Base-by-base conservation (phyloP, 2,888 invertebrate species). In the Troglohyphantes excavatus region DNA sequence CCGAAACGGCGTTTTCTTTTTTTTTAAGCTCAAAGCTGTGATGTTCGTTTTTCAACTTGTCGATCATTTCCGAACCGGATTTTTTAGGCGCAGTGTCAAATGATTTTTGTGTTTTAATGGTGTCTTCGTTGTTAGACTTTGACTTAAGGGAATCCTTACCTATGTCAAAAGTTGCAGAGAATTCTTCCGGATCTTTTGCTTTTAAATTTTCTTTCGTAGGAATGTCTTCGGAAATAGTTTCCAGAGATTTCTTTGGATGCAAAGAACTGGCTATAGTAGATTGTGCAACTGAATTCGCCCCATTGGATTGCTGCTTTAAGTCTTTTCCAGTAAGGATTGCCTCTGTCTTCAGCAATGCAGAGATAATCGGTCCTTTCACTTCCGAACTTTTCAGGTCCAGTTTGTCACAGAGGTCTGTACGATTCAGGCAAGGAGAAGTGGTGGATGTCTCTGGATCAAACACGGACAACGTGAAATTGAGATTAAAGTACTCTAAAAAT, bases 391-490 rank as follows among this genome's bases (percentile, higher is more conserved):
- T 75, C 1, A 85, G 6, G 17, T 90, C 81, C n/a, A 85, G 27
- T 19, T 85, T 26, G 11, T 79, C 53, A 73, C 78, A 75, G 23
- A 85, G 75, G 13, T 85, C 79, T 17, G 67, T 43, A 1, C 90
- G 68, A 53, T 72, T 78, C 1, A 79, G 29, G 29, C 23, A 79
- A 68, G 81, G 65, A 27, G 83, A 39, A 53, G 70, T 13, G 90
- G 92, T 90, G 11, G 93, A 93, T 68, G 93, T 92, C 94, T 97
- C 97, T 39, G 97, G 95, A 93, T 96, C 96, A 94, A 96, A 97
- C 59, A 97, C 97, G 92, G 96, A 96, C 93, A 96, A 94, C 46
- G 97, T 96, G 93, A 96, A 97, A 93, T 96, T 96, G 85, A 97
- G 95, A 93, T 96, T 95, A 94, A 96, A 97, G 94, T 95, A 96